phyloP scores from a whole-genome alignment of 2,113 vertebrate genomes.

The Monarcha castaneiventris region DNA sequence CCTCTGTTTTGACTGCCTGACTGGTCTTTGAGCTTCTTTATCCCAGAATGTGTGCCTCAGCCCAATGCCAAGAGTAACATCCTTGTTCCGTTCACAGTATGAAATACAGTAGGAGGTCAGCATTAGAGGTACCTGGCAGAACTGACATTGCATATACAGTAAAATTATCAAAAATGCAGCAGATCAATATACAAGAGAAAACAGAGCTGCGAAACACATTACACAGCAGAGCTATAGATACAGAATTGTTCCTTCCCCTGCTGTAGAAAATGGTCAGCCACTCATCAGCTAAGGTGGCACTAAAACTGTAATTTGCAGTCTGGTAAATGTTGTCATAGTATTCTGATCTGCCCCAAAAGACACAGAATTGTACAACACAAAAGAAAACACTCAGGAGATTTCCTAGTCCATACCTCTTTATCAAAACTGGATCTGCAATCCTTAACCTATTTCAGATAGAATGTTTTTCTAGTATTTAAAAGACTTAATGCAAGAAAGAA shows the following conservation, averaged over 20 bases:
- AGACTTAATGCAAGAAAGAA: background rate
- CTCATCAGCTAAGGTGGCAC: background rate
- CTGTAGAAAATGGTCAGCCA: background rate
- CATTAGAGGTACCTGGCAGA: background rate
- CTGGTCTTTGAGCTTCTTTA: background rate
- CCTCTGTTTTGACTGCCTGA: constrained; percentile 10
- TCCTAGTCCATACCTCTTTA: background rate
- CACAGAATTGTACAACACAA: background rate
- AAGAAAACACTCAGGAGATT: background rate
- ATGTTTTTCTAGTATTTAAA: background rate
- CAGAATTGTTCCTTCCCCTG: background rate
- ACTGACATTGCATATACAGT: background rate
- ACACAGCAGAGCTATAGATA: background rate
- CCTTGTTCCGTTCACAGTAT: background rate
- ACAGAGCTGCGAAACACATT: background rate
- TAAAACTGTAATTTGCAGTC: background rate
- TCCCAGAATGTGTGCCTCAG: background rate
- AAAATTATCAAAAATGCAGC: background rate
- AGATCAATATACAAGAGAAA: background rate
- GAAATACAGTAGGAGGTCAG: background rate
- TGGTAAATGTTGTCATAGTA: background rate
- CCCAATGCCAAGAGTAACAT: constrained; percentile 47
- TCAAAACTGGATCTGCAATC: background rate
- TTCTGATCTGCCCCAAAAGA: background rate
- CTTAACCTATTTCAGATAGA: background rate